Evolutionary conservation across 2,113 vertebrate species (phyloP), one percentile per base, ranked within the genome.

Genomic region (Leptocoma aspasia): DNA sequence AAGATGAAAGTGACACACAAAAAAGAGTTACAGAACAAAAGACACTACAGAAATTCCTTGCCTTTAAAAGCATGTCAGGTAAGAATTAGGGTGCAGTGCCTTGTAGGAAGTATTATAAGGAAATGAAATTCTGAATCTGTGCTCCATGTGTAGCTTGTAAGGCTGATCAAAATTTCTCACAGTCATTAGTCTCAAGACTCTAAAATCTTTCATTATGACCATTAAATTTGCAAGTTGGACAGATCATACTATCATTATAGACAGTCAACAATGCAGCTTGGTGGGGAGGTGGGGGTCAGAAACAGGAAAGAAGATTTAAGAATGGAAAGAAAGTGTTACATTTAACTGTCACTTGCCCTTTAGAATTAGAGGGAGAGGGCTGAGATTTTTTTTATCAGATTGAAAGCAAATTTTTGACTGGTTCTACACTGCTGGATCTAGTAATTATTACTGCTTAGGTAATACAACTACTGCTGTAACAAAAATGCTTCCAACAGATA

Each of bases 301-400:
- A 82, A 49, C n/a, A 82, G 60, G 30, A 63, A 45, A 13, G 17
- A 75, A 82, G 31, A 42, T 56, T 53, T 85, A 24, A 82, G 90
- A 87, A 49, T 50, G 5, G 41, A 71, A 88, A 53, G 33, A 82
- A 53, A 26, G 8, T 75, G 11, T 52, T 56, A 84, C 4, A 44
- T 57, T 92, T 76, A 88, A 60, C 22, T 59, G 72, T 42, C 82
- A 78, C 24, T 64, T 76, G 31, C 13, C 44, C 61, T 82, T 71
- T 42, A 53, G 83, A 77, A 77, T 57, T 30, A 39, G 41, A 71
- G 15, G 39, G 23, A 60, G 37, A 89, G 15, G 42, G 63, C 20
- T 44, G 24, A 68, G 35, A 49, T 60, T 68, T 93, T 92, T 71
- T 93, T 92, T 71, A 86, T 64, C 65, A 59, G 47, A 37, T 44